Conservation (phyloP, 2,797 vertebrate genomes). For the Sebastes iracundus region DNA sequence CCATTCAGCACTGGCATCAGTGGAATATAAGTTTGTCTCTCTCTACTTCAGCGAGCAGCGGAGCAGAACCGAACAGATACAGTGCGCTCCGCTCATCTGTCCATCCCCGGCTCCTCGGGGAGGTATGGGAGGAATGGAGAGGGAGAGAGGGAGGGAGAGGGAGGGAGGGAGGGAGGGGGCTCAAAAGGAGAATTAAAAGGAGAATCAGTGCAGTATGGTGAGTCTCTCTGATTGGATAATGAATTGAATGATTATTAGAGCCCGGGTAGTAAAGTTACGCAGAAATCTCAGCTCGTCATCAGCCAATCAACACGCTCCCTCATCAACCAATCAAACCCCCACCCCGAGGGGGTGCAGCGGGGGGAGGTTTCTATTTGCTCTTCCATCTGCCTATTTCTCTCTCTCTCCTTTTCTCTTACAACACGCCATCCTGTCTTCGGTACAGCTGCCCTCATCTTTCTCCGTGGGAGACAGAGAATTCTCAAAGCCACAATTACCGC, state of each 20-base stretch:
- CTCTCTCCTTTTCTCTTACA: slow-evolving; percentile 9
- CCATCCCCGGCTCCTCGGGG: slow-evolving; percentile 72
- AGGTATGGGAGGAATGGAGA: slow-evolving; percentile 55
- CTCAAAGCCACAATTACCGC: slow-evolving; percentile 81
- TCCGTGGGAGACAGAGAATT: slow-evolving; percentile 71
- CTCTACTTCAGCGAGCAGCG: slow-evolving; percentile 65
- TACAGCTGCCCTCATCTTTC: slow-evolving; percentile 63
- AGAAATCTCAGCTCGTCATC: slow-evolving; percentile 63
- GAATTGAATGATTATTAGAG: slow-evolving; percentile 81
- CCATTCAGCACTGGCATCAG: slow-evolving; percentile 67
- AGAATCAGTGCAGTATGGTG: slow-evolving; percentile 55
- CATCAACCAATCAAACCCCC: slow-evolving; percentile 71
- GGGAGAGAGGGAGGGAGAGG: not conserved
- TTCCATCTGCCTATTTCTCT: slow-evolving; percentile 45
- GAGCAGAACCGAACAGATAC: slow-evolving; percentile 80
- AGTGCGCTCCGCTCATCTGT: slow-evolving; percentile 74
- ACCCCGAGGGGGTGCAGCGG: not conserved
- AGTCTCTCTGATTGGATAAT: slow-evolving; percentile 83
- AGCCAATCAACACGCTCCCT: slow-evolving; percentile 65
- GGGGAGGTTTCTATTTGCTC: slow-evolving; percentile 29
- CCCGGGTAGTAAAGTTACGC: slow-evolving; percentile 57
- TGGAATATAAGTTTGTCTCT: slow-evolving; percentile 73
- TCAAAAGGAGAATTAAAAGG: slow-evolving; percentile 55
- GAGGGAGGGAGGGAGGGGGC: slow-evolving; percentile 24
- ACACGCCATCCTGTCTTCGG: slow-evolving; percentile 38